Base-by-base conservation (phyloP, 2,888 invertebrate species). In the Orthonevra nobilis region DNA sequence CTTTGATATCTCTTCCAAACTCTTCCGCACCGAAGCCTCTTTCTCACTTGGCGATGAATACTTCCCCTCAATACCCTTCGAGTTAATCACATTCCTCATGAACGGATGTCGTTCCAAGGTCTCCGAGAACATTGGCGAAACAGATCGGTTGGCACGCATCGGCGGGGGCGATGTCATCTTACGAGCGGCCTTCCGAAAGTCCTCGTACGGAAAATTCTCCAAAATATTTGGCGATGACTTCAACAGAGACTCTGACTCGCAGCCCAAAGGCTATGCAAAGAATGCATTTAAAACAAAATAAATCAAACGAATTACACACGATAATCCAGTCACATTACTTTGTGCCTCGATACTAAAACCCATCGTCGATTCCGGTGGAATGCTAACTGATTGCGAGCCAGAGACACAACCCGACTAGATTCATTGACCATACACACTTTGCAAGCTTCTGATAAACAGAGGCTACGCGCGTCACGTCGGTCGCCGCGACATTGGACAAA, bases 1-100 rank as follows among this genome's bases (percentile, higher is more conserved):
- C 64, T 88, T 87, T 30, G 88, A 86, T 28, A 89, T 89, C 82
- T 89, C 89, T 61, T 89, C 89, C 32, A 89, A 83, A 81, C 89
- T 89, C 14, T 85, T 85, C 0, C 88, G 84, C 7, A 89, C 86
- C 12, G 85, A 84, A 0, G 86, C 86, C 74, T 88, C 87, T 69
- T 88, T 87, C 75, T 87, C 84, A 7, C 85, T 85, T 0, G 86
- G 87, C 12, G 87, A 85, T 2, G 87, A 87, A 52, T 87, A 87
- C 10, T 87, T 85, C 1, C 83, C 82, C 12, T 58, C 63, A 9
- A 52, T 42, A 9, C 81, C 84, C 10, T 84, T 84, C 0, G 85
- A 84, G 36, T 84, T 86, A 2, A 89, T 86, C 15, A 88, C 88
- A 82, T 88, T 86, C 28, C 83, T 81, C 86, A 89, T 89, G 32